These are phyloP conservation scores for Asarcornis scutulata DNA, from an alignment of 2,113 vertebrate genomes.

Conservation along the genomic window DNA sequence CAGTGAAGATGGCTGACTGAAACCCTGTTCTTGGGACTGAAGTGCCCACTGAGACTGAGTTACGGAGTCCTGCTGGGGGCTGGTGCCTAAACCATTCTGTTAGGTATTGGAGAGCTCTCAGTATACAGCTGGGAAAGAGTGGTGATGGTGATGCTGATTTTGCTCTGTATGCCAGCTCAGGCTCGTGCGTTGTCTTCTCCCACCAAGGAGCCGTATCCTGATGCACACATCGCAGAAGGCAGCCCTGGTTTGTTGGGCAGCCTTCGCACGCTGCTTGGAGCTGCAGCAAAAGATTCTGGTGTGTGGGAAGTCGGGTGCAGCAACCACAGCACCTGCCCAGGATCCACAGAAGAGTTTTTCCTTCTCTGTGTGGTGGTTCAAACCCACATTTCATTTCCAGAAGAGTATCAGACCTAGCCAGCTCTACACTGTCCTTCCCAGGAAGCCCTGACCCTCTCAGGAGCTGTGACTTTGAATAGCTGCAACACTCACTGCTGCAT, in stretches of 20 bases:
- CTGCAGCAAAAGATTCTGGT: background rate
- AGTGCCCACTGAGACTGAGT: background rate
- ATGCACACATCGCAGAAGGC: background rate
- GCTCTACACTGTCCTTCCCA: background rate
- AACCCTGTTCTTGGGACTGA: background rate
- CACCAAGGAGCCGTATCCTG: background rate
- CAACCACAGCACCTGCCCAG: background rate
- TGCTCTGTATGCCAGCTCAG: background rate
- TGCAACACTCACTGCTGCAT: background rate
- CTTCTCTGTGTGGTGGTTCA: background rate
- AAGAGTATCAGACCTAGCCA: background rate
- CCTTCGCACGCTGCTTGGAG: background rate
- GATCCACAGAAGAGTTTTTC: background rate
- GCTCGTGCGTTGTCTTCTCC: background rate
- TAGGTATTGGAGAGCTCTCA: background rate
- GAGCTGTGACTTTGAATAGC: background rate
- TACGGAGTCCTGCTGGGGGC: too few species aligned
- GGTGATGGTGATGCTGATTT: background rate
- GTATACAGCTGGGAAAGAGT: background rate
- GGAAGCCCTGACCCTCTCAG: background rate
- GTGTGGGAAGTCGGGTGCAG: background rate
- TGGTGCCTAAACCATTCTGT: background rate
- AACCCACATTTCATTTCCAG: background rate
- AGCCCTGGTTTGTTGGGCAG: background rate
- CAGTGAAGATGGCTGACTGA: background rate